phyloP scores from a whole-genome alignment of 2,113 vertebrate species.

The Neodon shergylaensis region DNA sequence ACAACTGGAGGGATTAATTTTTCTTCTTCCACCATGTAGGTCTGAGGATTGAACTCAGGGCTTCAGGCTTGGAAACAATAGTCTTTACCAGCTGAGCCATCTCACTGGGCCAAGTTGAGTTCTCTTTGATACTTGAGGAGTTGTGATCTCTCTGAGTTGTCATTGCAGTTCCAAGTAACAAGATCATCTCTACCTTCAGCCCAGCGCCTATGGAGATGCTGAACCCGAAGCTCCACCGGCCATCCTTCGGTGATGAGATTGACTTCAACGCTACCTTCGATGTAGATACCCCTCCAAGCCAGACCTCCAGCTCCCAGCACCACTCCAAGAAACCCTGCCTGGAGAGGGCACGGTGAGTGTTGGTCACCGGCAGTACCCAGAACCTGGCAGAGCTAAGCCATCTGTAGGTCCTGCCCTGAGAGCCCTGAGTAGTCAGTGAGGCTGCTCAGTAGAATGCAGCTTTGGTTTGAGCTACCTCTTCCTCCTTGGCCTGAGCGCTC shows the following conservation, averaged over 20 bases:
- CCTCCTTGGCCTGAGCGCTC: not conserved
- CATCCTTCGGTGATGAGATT: conserved; percentile 86
- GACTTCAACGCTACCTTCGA: conserved; percentile 92
- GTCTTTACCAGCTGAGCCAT: not conserved
- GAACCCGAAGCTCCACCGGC: conserved; percentile 87
- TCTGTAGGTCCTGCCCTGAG: not conserved
- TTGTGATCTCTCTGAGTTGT: not conserved
- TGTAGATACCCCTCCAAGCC: conserved; percentile 89
- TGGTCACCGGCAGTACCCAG: not conserved
- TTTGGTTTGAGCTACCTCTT: not conserved
- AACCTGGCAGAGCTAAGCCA: not conserved
- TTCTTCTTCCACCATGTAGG: not conserved
- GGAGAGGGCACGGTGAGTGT: conserved; percentile 88
- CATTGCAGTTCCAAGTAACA: not conserved
- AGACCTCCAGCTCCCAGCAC: conserved; percentile 76
- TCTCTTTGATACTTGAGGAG: not conserved
- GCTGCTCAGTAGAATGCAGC: not conserved
- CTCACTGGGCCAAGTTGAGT: not conserved
- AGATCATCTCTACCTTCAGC: conserved; percentile 81
- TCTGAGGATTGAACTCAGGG: not conserved
- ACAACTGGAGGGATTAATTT: not conserved
- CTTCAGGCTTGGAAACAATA: not conserved
- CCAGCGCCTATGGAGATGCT: conserved; percentile 91
- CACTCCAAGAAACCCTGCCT: conserved; percentile 90
- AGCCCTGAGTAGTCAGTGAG: not conserved